Evolutionary conservation across 2,888 invertebrate species (phyloP), one percentile per base, ranked within the genome.

Genomic region (Aporophyla nigra): DNA sequence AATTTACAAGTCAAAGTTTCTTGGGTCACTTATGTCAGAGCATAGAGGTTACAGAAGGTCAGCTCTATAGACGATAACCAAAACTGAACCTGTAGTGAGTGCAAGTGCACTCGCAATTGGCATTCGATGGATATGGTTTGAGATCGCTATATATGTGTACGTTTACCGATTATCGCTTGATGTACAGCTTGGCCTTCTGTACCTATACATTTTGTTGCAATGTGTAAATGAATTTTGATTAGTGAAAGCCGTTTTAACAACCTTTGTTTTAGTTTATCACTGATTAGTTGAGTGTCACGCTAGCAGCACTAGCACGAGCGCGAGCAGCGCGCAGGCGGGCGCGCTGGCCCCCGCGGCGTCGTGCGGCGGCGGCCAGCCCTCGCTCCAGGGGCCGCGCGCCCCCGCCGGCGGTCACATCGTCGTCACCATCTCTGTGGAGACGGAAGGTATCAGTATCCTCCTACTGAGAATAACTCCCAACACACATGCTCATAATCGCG

Each of bases 351-450:
- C 58, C 59, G 88, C 78, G 59, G 83, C 54, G 46, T 78, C 87
- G 82, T 89, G 90, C 53, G 87, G 89, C 24, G 94, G 94, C 54
- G 95, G 95, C 95, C 96, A 95, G 75, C 93, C 93, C 61, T 94
- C 95, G 81, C 92, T 87, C 96, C 96, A 95, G 7, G 94, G 92
- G 58, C 91, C 93, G 66, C 91, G 93, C 83, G 92, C 94, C 70
- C 89, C 92, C 46, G 91, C 92, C 87, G 93, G 93, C 76, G 96
- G 96, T 96, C 96, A 96, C 89, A 95, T 96, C 63, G 96, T 96
- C 66, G 96, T 96, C 87, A 93, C 92, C 96, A 96, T 95, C 89
- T 96, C 96, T 96, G 77, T 0, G 46, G 19, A 68, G 0, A 63
- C 21, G 24, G n/a, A 61, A 33, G 0, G 24, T 6, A 6, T 65